Evolutionary conservation across 2,797 vertebrate genomes (phyloP).

Genomic region (Sciurus carolinensis): DNA sequence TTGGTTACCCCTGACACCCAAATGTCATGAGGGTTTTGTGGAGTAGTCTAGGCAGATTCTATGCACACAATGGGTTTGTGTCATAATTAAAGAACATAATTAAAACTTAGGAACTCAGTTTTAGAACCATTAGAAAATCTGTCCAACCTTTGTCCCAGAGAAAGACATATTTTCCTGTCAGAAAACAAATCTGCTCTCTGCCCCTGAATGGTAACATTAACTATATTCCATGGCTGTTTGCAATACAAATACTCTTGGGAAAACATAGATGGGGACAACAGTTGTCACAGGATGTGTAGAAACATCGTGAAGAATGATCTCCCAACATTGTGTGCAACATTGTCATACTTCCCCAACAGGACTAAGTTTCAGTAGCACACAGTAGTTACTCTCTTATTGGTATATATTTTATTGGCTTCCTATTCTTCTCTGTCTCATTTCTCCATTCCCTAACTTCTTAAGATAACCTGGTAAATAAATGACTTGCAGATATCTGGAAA

Average conservation of each 20-base stretch:
- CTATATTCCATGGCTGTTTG: constrained; percentile 48
- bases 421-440: constrained; percentile 44
- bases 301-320: constrained; percentile 18
- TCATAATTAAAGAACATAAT: not conserved
- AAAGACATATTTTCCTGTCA: constrained; percentile 20
- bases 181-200: constrained; percentile 43
- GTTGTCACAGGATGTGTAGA: not conserved
- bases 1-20: constrained; percentile 7
- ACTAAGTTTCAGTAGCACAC: not conserved
- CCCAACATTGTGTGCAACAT: not conserved
- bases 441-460: constrained; percentile 36
- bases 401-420: not conserved
- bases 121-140: constrained; percentile 9
- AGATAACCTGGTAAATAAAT: constrained; percentile 53
- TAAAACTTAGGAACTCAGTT: constrained; percentile 11
- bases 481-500: constrained; percentile 38
- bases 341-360: not conserved
- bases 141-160: constrained; percentile 15
- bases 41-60: not conserved
- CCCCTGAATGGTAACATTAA: not conserved
- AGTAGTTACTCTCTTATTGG: not conserved
- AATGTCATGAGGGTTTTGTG: not conserved
- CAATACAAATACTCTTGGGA: constrained; percentile 4
- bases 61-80: not conserved
- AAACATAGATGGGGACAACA: constrained; percentile 32